Percentiles rank a stretch among this genome's conserved stretches.
Conservation (phyloP, 2,888 invertebrate genomes). For the Keiferia lycopersicella region DNA sequence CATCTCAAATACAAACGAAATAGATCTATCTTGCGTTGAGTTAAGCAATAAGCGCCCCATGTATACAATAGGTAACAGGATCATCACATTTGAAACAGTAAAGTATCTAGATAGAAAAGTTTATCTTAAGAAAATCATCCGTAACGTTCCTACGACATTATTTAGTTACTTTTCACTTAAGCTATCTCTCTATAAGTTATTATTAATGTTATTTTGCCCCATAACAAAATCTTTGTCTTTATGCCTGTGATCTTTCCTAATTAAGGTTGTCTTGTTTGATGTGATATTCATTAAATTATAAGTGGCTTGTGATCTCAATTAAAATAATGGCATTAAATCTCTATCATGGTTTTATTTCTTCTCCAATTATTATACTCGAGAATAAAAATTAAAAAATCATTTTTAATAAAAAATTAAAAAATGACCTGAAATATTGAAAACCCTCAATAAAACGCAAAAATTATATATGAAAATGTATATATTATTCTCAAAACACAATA, state of each 20-base stretch:
- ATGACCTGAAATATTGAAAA: too few relatives aligned
- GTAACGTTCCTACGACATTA: not conserved
- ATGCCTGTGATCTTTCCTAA: conserved; percentile 36
- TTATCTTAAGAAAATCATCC: not conserved
- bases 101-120: not conserved
- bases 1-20: too few relatives aligned
- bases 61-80: not conserved
- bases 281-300: conserved; percentile 63
- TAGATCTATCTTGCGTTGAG: too few relatives aligned
- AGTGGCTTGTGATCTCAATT: conserved; percentile 76
- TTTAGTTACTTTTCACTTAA: not conserved
- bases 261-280: conserved; percentile 47
- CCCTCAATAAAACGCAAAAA: conserved; percentile 15
- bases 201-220: conserved; percentile 32
- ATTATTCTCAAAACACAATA: conserved; percentile 64
- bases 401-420: too few relatives aligned
- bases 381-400: too few relatives aligned
- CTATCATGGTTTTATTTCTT: conserved; percentile 17
- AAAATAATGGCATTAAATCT: conserved; percentile 49
- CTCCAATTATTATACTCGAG: too few relatives aligned
- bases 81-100: conserved; percentile 5
- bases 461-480: conserved; percentile 53
- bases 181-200: conserved; percentile 5
- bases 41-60: conserved; percentile 41
- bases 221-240: conserved; percentile 30